These are phyloP conservation scores for Pachycephus smyrnensis DNA, from an alignment of 2,888 invertebrate species.

Conservation along the genomic window DNA sequence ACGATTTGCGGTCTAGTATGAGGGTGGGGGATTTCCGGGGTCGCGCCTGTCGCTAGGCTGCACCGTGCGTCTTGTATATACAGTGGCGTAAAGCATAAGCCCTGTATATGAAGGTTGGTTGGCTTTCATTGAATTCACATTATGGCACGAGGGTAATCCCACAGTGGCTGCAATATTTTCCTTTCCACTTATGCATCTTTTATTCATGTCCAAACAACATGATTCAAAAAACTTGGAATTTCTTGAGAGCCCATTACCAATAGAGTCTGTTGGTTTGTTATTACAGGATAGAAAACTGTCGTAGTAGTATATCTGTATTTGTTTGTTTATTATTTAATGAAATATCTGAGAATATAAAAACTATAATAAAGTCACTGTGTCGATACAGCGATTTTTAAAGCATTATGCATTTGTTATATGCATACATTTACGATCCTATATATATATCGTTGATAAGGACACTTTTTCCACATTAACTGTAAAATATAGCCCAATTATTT, in stretches of 20 bases:
- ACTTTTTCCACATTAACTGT: background rate
- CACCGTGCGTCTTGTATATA: conserved; percentile 7
- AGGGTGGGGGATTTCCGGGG: conserved; percentile 47
- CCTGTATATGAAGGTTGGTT: background rate
- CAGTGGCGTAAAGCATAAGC: background rate
- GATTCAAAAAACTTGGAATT: background rate
- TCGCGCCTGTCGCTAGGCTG: conserved; percentile 41
- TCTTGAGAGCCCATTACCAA: background rate
- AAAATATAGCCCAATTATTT: background rate
- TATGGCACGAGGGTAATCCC: background rate
- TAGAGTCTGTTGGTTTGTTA: background rate
- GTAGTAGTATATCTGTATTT: background rate
- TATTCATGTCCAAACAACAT: background rate
- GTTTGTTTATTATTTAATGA: background rate
- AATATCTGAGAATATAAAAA: background rate
- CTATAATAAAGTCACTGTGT: background rate
- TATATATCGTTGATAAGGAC: background rate
- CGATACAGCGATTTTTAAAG: too few relatives aligned
- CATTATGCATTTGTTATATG: background rate
- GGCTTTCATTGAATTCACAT: background rate
- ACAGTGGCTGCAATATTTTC: background rate
- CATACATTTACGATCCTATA: background rate
- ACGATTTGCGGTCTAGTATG: conserved; percentile 28
- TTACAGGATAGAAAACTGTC: background rate
- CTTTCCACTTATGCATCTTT: background rate